These are phyloP conservation scores for Rhagonycha lutea DNA, from an alignment of 2,888 invertebrate genomes.

Conservation along the genomic window DNA sequence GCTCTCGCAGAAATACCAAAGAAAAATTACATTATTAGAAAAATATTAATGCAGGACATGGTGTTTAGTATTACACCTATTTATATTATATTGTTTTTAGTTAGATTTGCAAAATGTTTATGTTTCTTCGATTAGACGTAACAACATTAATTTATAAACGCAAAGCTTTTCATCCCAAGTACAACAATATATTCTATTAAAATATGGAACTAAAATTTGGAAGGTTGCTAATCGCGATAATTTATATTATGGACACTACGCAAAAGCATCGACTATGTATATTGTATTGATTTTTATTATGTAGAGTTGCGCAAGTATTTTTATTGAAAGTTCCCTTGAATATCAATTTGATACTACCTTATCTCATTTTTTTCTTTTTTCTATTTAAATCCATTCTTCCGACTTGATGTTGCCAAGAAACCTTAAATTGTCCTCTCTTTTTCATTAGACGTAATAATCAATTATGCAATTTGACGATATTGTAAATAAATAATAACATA, in stretches of 20 bases:
- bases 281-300: conserved; percentile 26
- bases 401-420: not conserved
- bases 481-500: not conserved
- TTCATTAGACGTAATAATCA: not conserved
- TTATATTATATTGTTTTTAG: not conserved
- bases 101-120: not conserved
- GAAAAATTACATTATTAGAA: not conserved
- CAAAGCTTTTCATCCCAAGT: not conserved
- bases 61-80: conserved; percentile 1
- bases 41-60: conserved; percentile 4
- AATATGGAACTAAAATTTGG: not conserved
- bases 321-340: conserved; percentile 18
- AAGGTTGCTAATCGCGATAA: not conserved
- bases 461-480: not conserved
- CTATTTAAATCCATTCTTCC: not conserved
- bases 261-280: conserved; percentile 11
- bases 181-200: not conserved
- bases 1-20: conserved; percentile 3
- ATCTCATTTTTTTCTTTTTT: conserved; percentile 7
- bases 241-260: conserved; percentile 12
- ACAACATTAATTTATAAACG: not conserved
- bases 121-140: not conserved
- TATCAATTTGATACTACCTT: conserved; percentile 18
- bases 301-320: conserved; percentile 24
- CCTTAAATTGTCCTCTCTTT: not conserved